Evolutionary conservation across 2,888 invertebrate genomes (phyloP).

Genomic region (Microctonus aethiopoides): DNA sequence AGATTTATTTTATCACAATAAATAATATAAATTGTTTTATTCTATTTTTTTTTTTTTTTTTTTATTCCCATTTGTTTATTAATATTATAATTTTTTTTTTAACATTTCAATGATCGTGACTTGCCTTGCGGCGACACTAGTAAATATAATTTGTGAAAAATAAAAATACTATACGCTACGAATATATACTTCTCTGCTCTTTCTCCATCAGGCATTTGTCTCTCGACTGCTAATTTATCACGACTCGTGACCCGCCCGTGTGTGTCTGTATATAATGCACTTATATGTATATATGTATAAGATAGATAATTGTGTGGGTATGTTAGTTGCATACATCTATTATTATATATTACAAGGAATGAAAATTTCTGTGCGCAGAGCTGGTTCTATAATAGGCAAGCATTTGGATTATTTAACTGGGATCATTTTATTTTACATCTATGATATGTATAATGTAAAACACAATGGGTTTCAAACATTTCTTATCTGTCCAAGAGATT

Average conservation of each 20-base stretch:
- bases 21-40: not conserved
- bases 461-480: conserved; percentile 45
- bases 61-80: not conserved
- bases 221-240: conserved; percentile 40
- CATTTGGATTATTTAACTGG: conserved; percentile 45
- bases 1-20: not conserved
- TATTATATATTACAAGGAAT: not conserved
- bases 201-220: conserved; percentile 26
- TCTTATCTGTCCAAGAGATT: conserved; percentile 14
- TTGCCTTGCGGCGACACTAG: conserved; percentile 15
- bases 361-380: conserved; percentile 3
- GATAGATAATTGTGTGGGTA: no score
- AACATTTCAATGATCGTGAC: not conserved
- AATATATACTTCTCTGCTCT: conserved; percentile 1
- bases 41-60: not conserved
- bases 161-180: not conserved
- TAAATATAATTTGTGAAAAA: conserved; percentile 21
- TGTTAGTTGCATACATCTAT: not conserved
- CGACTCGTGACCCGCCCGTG: conserved; percentile 34
- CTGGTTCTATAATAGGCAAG: conserved; percentile 34
- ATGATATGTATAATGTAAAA: conserved; percentile 33
- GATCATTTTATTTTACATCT: conserved; percentile 10
- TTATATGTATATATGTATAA: not conserved
- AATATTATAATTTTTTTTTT: no score
- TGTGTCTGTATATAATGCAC: not conserved